Conservation (phyloP, 1,140 invertebrate genomes). For the Hyphantria cunea region DNA sequence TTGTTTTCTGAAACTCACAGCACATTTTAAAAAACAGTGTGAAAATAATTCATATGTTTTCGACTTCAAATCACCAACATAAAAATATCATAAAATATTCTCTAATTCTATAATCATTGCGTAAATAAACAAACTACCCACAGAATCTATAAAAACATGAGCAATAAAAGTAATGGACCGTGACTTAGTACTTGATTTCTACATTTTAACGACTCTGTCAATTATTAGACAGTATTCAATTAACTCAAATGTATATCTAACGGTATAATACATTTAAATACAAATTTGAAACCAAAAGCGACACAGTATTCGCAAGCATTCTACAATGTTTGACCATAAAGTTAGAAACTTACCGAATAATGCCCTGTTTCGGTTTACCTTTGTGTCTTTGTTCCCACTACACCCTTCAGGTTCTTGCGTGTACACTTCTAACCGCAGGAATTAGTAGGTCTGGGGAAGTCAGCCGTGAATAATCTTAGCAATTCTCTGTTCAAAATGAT, state of each 20-base stretch:
- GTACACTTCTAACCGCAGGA: slow-evolving; percentile 18
- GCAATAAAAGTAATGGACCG: not conserved
- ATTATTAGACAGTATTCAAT: too few relatives aligned
- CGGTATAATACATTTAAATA: too few relatives aligned
- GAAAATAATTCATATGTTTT: too few relatives aligned
- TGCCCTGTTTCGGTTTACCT: slow-evolving; percentile 23
- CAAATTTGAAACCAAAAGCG: too few relatives aligned
- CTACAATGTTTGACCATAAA: slow-evolving; percentile 10
- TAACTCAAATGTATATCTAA: too few relatives aligned
- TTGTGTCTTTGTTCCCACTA: slow-evolving; percentile 7
- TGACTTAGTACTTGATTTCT: not conserved
- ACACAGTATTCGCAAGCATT: too few relatives aligned
- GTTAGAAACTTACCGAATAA: slow-evolving; percentile 5
- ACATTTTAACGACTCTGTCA: not conserved
- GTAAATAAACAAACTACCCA: not conserved
- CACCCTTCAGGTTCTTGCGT: slow-evolving; percentile 8
- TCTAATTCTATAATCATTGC: too few relatives aligned
- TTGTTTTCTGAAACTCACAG: too few relatives aligned
- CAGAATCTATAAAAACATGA: not conserved
- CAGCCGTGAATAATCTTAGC: slow-evolving; percentile 18
- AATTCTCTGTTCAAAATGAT: slow-evolving; percentile 4
- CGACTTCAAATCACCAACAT: too few relatives aligned
- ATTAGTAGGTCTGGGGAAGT: slow-evolving; percentile 3
- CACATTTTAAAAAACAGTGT: too few relatives aligned
- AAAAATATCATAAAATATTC: too few relatives aligned